Evolutionary conservation across 2,113 vertebrate species (phyloP).

Genomic region (Saccopteryx leptura): DNA sequence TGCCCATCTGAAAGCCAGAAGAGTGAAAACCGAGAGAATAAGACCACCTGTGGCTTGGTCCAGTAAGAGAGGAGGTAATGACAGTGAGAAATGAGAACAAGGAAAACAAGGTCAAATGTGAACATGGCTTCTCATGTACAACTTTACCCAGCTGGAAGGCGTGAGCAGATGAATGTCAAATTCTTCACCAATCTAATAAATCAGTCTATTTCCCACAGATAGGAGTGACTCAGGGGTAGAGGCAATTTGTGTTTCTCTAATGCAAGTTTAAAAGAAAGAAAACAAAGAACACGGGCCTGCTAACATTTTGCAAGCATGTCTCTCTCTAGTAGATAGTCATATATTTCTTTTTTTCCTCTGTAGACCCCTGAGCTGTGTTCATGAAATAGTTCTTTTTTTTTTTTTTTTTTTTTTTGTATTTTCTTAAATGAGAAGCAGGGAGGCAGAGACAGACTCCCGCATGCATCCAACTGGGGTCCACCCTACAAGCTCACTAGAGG

Average conservation of each 20-base stretch:
- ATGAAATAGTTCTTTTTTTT: background rate
- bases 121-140: background rate
- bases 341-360: conserved; percentile 53
- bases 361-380: background rate
- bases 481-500: no score
- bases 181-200: background rate
- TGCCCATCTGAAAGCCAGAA: background rate
- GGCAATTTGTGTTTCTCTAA: conserved; percentile 28
- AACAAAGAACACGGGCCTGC: background rate
- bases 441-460: no score
- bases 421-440: no score
- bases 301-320: background rate
- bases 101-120: background rate
- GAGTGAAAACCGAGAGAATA: background rate
- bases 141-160: background rate
- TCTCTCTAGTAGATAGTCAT: background rate
- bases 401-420: no score
- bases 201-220: background rate
- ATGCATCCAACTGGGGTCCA: no score
- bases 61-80: background rate
- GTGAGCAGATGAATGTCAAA: background rate
- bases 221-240: background rate
- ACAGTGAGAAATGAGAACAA: background rate
- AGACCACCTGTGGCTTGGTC: background rate
- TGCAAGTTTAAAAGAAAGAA: conserved; percentile 16